These are phyloP conservation scores for Andrena cerasifolii DNA, from an alignment of 1,140 invertebrate genomes.

Conservation along the genomic window DNA sequence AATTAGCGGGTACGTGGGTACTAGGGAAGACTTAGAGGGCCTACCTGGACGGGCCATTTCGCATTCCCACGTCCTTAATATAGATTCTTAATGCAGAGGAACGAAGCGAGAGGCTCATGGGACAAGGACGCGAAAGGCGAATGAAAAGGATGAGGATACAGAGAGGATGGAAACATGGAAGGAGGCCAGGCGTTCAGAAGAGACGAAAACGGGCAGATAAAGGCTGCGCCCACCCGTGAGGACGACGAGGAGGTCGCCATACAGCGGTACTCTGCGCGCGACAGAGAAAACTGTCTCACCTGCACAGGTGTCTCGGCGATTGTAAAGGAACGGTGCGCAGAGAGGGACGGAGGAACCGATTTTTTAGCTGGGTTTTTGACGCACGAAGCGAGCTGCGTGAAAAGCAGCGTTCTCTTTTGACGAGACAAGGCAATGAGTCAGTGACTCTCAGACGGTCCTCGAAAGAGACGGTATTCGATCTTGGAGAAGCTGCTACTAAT, in stretches of 20 bases:
- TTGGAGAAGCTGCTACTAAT: not conserved
- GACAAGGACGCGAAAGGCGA: slow-evolving; percentile 32
- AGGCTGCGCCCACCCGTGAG: slow-evolving; percentile 34
- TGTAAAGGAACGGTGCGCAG: slow-evolving; percentile 22
- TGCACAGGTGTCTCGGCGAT: slow-evolving; percentile 39
- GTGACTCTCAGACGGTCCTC: not conserved
- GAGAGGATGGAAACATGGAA: slow-evolving; percentile 8
- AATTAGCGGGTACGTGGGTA: no score
- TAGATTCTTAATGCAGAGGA: slow-evolving; percentile 72
- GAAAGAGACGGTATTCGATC: not conserved
- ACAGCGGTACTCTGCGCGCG: slow-evolving; percentile 23
- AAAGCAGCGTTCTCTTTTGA: not conserved
- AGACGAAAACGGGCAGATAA: slow-evolving; percentile 42
- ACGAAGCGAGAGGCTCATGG: slow-evolving; percentile 40
- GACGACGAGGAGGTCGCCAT: slow-evolving; percentile 18
- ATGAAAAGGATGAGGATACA: slow-evolving; percentile 37
- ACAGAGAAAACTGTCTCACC: slow-evolving; percentile 31
- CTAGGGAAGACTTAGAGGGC: slow-evolving; percentile 37
- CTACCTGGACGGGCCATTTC: slow-evolving; percentile 73
- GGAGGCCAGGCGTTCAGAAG: slow-evolving; percentile 16
- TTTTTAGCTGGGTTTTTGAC: slow-evolving; percentile 14
- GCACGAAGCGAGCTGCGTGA: not conserved
- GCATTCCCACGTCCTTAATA: slow-evolving; percentile 77
- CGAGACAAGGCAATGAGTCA: not conserved
- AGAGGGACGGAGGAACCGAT: slow-evolving; percentile 25